Percentiles rank a stretch among this genome's conserved stretches.
phyloP scores from a whole-genome alignment of 1,140 invertebrate genomes.

The Drosophila carrolli region DNA sequence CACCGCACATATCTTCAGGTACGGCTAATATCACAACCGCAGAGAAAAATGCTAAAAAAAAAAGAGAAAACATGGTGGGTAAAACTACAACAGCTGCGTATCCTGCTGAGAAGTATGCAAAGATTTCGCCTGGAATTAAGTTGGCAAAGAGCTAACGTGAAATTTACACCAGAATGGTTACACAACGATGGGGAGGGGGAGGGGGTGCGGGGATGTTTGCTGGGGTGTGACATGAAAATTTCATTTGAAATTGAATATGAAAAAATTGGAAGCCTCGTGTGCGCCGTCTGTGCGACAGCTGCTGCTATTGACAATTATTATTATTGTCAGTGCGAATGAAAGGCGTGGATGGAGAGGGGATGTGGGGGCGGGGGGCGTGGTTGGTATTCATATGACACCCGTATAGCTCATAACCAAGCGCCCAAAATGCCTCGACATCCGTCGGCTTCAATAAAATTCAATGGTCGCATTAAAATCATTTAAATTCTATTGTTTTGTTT shows the following conservation, averaged over 20 bases:
- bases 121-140: slow-evolving; percentile 65
- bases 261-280: slow-evolving; percentile 41
- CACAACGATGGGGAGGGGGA: not conserved
- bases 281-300: slow-evolving; percentile 58
- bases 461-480: slow-evolving; percentile 82
- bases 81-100: slow-evolving; percentile 41
- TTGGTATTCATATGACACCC: slow-evolving; percentile 74
- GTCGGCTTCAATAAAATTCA: slow-evolving; percentile 77
- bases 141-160: slow-evolving; percentile 74
- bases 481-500: slow-evolving; percentile 82
- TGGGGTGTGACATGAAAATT: slow-evolving; percentile 68
- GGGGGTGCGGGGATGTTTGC: not conserved
- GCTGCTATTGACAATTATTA: slow-evolving; percentile 83
- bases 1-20: slow-evolving; percentile 64
- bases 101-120: slow-evolving; percentile 58
- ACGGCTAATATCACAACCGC: slow-evolving; percentile 40
- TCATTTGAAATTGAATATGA: slow-evolving; percentile 82
- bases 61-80: not conserved
- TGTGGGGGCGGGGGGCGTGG: not conserved
- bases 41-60: slow-evolving; percentile 14
- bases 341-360: slow-evolving; percentile 3
- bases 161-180: slow-evolving; percentile 63
- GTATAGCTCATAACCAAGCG: slow-evolving; percentile 58
- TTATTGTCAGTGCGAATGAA: slow-evolving; percentile 80
- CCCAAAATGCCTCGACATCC: slow-evolving; percentile 50